Evolutionary conservation across 2,113 vertebrate species (phyloP).

Genomic region (Apodemus speciosus): DNA sequence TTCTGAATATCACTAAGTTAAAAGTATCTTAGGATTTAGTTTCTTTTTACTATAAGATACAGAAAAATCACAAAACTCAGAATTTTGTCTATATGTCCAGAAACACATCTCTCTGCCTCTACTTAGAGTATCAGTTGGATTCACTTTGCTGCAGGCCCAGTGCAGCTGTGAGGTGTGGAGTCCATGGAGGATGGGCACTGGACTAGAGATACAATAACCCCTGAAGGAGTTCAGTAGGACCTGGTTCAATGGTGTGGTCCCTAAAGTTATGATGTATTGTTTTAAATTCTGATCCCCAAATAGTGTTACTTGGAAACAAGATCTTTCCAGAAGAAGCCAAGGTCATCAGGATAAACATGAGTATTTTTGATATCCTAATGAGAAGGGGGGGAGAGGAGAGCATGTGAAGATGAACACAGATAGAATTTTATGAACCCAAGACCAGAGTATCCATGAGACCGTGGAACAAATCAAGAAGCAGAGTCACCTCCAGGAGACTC

Average conservation of each 20-base stretch:
- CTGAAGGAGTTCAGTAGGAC: rapidly evolving
- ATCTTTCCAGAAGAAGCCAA: background rate
- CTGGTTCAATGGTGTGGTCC: rapidly evolving
- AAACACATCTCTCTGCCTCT: background rate
- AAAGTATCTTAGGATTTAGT: background rate
- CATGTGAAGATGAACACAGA: rapidly evolving
- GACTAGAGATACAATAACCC: rapidly evolving
- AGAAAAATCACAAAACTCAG: background rate
- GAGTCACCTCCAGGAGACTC: rapidly evolving
- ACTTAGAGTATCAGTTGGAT: too few species aligned
- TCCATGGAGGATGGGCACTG: rapidly evolving
- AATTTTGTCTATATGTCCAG: background rate
- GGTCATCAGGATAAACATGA: too few species aligned
- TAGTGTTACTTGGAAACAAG: background rate
- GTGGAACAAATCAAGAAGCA: rapidly evolving
- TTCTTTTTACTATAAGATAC: background rate
- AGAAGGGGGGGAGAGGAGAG: rapidly evolving
- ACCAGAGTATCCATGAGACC: background rate
- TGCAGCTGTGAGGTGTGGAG: rapidly evolving
- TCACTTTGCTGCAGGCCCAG: rapidly evolving
- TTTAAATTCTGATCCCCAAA: too few species aligned
- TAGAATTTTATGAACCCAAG: too few species aligned
- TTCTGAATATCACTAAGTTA: background rate
- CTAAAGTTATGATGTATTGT: background rate
- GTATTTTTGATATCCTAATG: background rate